Evolutionary conservation across 2,888 invertebrate genomes (phyloP), one percentile per base, ranked within the genome.

Genomic region (Oscheius sp.): DNA sequence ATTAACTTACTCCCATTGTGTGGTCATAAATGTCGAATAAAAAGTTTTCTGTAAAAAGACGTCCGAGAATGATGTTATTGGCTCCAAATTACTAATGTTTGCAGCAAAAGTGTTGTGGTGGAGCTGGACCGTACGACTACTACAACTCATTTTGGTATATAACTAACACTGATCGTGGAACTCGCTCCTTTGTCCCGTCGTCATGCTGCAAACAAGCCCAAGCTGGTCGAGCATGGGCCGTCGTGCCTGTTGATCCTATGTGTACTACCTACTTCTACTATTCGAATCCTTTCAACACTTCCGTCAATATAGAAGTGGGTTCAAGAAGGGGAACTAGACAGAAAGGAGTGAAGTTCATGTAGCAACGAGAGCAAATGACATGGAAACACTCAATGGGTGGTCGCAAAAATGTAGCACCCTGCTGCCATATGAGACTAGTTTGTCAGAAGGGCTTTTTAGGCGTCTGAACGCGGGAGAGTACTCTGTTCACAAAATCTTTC

Each of bases 101-200:
- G 75, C 75, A 88, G 88, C 84, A 88, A 65, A 75, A 85, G 73
- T 88, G 88, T 77, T 88, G 88, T 68, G 88, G 88, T 7, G 83
- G 82, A 21, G 70, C 74, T 48, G 83, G 84, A 0, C 80, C 87
- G 1, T 58, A 63, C 7, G 88, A 88, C 70, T 88, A 88, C 77
- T 74, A 84, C 50, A 80, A 82, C 58, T 86, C 87, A n/a, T 88
- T 85, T 75, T 88, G 88, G 88, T 88, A 84, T 66, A 77, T 86
- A 5, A 88, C 87, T 7, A 88, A 88, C 76, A 83, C 76, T 1
- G 75, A 84, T 21, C 55, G 87, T 33, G 88, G 88, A 13, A 88
- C 88, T 4, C 57, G 83, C 42, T 84, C 85, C 7, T 87, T 80
- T 62, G 87, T 88, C 37, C 88, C 88, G 5, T 74, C 65, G 1